A percentile compares a stretch with the other conserved stretches of the same genome.
Conservation (phyloP, 2,113 vertebrate genomes). For the Esox niger region DNA sequence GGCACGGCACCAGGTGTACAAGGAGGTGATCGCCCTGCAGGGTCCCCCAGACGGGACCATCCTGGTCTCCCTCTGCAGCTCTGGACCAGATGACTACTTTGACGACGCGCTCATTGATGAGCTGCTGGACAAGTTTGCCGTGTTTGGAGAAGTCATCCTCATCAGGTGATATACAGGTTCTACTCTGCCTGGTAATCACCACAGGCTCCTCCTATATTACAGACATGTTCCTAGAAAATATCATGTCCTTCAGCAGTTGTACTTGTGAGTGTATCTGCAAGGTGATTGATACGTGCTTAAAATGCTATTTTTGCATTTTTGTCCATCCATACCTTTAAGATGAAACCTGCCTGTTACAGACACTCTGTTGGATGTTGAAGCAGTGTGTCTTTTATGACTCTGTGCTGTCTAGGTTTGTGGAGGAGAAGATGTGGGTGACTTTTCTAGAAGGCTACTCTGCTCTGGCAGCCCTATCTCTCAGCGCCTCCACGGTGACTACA, state of each 20-base stretch:
- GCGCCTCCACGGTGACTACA: constrained; percentile 84
- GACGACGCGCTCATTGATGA: constrained; percentile 92
- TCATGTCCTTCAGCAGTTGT: too few species aligned
- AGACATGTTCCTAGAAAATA: too few species aligned
- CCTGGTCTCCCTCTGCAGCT: constrained; percentile 87
- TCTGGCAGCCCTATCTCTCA: constrained; percentile 82
- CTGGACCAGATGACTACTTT: constrained; percentile 86
- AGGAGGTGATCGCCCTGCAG: constrained; percentile 89
- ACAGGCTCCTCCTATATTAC: too few species aligned
- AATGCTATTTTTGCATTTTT: too few species aligned
- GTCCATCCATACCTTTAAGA: too few species aligned
- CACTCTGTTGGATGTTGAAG: not conserved
- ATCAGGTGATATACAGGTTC: constrained; percentile 82
- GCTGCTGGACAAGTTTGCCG: constrained; percentile 88
- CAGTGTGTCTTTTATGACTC: not conserved
- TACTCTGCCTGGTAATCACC: too few species aligned
- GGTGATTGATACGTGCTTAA: too few species aligned
- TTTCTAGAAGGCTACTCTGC: constrained; percentile 96
- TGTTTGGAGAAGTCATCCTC: constrained; percentile 93
- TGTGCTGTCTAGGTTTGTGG: constrained; percentile 83
- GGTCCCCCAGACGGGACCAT: constrained; percentile 95
- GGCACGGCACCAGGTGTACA: constrained; percentile 90
- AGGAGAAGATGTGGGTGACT: constrained; percentile 99
- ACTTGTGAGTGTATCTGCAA: too few species aligned
- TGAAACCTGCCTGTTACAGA: too few species aligned